These are phyloP conservation scores for Picus viridis DNA, from an alignment of 2,797 vertebrate genomes.

Conservation along the genomic window DNA sequence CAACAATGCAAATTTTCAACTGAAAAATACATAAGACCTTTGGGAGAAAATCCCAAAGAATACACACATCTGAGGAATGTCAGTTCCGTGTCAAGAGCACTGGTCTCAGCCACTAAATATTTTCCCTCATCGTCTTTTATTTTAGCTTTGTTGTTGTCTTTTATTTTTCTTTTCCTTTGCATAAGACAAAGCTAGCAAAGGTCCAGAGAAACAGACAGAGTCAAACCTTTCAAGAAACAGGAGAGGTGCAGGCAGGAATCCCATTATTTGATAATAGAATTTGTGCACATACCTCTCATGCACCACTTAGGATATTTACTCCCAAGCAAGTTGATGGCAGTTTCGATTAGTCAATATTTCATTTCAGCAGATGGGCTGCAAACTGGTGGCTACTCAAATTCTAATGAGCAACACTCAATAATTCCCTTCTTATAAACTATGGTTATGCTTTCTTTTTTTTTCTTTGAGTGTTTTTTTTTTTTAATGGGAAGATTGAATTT, in stretches of 20 bases:
- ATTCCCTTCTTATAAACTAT: constrained; percentile 48
- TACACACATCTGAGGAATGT: constrained; percentile 75
- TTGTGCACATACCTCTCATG: constrained; percentile 38
- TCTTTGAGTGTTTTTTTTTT: constrained; percentile 1
- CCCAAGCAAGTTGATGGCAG: constrained; percentile 34
- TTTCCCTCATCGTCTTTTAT: constrained; percentile 47
- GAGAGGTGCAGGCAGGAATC: constrained; percentile 49
- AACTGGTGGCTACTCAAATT: constrained; percentile 50
- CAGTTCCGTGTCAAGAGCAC: constrained; percentile 56
- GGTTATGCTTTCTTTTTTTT: constrained; percentile 27
- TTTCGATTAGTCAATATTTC: constrained; percentile 60
- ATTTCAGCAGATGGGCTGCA: constrained; percentile 61
- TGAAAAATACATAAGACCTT: constrained; percentile 66
- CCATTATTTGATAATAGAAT: constrained; percentile 69
- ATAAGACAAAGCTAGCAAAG: constrained; percentile 45
- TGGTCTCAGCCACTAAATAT: constrained; percentile 48
- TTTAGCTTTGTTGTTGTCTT: constrained; percentile 42
- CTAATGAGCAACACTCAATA: constrained; percentile 12
- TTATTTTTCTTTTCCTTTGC: constrained; percentile 42
- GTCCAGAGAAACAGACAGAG: constrained; percentile 44
- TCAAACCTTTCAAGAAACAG: constrained; percentile 12
- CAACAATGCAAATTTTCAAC: constrained; percentile 53
- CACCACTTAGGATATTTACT: constrained; percentile 62
- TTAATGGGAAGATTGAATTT: not conserved
- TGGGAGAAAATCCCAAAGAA: constrained; percentile 65